A percentile compares a stretch with the other conserved stretches of the same genome.
phyloP scores from a whole-genome alignment of 2,113 vertebrate species.

The Cyanoramphus novaezelandiae region DNA sequence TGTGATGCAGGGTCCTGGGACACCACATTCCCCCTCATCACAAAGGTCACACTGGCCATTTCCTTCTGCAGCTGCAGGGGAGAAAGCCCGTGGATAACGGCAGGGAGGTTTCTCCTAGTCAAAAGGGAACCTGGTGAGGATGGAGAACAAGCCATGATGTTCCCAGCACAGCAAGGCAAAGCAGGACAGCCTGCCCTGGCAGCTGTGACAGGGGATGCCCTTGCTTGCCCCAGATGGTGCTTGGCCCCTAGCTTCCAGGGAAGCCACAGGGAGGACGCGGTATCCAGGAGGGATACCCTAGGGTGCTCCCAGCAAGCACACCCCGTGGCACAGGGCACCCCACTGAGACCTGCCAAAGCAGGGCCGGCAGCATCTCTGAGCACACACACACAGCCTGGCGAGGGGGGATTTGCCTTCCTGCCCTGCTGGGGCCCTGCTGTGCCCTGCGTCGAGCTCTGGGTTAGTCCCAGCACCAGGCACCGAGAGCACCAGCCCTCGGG shows the following conservation, averaged over 20 bases:
- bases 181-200: neutral
- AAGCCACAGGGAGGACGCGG: neutral
- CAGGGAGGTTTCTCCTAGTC: neutral
- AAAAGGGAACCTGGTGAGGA: neutral
- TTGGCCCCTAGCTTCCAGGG: neutral
- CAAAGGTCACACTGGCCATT: fast-evolving
- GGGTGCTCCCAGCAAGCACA: neutral
- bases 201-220: neutral
- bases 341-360: neutral
- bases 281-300: neutral
- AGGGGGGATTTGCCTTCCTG: neutral
- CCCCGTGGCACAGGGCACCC: neutral
- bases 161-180: neutral
- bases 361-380: neutral
- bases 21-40: neutral
- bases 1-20: neutral
- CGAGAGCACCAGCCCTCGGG: fast-evolving
- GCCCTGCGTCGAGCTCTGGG: neutral
- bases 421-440: neutral
- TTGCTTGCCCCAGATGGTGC: neutral
- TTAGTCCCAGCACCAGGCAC: neutral
- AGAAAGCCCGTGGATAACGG: neutral
- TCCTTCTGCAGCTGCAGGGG: neutral
- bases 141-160: neutral
- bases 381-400: neutral